A percentile compares a stretch with the other conserved stretches of the same genome.
Conservation (phyloP, 2,888 invertebrate genomes). For the Parnassius smintheus region DNA sequence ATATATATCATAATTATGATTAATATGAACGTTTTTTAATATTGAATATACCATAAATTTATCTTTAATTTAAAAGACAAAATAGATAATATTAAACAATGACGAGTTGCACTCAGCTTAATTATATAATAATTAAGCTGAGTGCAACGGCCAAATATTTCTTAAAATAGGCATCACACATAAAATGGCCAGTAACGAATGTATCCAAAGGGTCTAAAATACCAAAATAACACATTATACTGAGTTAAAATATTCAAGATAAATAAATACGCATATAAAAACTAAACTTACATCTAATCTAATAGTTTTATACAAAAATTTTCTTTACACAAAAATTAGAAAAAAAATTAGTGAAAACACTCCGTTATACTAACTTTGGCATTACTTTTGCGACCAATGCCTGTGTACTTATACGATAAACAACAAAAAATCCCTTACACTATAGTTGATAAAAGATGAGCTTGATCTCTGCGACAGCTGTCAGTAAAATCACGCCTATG, state of each 20-base stretch:
- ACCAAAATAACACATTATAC: background rate
- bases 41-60: slow-evolving; percentile 41
- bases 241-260: background rate
- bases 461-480: too few relatives aligned
- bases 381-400: slow-evolving; percentile 65
- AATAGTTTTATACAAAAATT: slow-evolving; percentile 12
- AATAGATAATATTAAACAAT: slow-evolving; percentile 40
- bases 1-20: too few relatives aligned
- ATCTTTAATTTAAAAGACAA: slow-evolving; percentile 48
- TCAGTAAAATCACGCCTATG: too few relatives aligned
- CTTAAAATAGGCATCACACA: background rate
- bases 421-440: background rate
- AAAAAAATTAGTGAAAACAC: slow-evolving; percentile 32
- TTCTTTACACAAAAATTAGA: background rate
- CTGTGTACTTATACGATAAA: slow-evolving; percentile 24
- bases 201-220: slow-evolving; percentile 1
- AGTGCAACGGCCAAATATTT: too few relatives aligned
- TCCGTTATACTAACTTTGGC: slow-evolving; percentile 64
- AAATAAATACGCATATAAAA: slow-evolving; percentile 18
- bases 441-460: too few relatives aligned
- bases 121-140: background rate
- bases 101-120: background rate
- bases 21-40: too few relatives aligned
- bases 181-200: background rate
- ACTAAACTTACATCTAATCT: slow-evolving; percentile 23